Base-by-base conservation (phyloP, 2,797 vertebrate species). In the Arctocebus calabarensis region DNA sequence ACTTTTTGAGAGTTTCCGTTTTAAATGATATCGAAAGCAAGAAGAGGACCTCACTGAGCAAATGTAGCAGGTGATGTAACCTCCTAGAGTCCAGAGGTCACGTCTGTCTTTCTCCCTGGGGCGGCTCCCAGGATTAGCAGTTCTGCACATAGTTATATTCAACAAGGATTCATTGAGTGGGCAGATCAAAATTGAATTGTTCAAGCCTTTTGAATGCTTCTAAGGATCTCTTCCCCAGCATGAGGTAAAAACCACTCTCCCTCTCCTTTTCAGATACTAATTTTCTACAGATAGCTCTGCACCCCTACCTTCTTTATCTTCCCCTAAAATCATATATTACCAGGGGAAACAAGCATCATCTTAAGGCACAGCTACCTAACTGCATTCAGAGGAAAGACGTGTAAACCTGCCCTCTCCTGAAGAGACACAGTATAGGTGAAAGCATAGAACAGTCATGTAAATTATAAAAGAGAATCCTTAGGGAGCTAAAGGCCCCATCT, bases 11-110 rank as follows among this genome's bases (percentile, higher is more conserved):
- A 55, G 81, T 77, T 93, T 93, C 84, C 82, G n/a, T 77, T 48
- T 82, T 91, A 77, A 45, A 59, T 61, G 37, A 43, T 37, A 81
- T 1, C 48, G 91, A 78, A 92, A 94, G 48, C 45, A 94, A 78
- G 32, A 79, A 52, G 4, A 74, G 14, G 40, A 40, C 2, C 70
- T 78, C 32, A 52, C 64, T 25, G 9, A 75, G 45, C 22, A 75
- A 78, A 32, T 20, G 11, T 40, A 64, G 11, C n/a, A 82, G 29
- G 37, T 55, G 64, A 25, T 40, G 32, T 79, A 83, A 43, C 14
- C 45, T 52, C 55, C 17, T n/a, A 22, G 59, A 55, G 34, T n/a
- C 32, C 27, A 37, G 48, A 20, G 19, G 1, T 78, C 43, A 11
- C 16, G 9, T 34, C 66, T 61, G 4, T 81, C 61, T 57, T 74